phyloP scores from a whole-genome alignment of 37 sponge, comb jelly and placozoan species.

The Oscarella lobularis region DNA sequence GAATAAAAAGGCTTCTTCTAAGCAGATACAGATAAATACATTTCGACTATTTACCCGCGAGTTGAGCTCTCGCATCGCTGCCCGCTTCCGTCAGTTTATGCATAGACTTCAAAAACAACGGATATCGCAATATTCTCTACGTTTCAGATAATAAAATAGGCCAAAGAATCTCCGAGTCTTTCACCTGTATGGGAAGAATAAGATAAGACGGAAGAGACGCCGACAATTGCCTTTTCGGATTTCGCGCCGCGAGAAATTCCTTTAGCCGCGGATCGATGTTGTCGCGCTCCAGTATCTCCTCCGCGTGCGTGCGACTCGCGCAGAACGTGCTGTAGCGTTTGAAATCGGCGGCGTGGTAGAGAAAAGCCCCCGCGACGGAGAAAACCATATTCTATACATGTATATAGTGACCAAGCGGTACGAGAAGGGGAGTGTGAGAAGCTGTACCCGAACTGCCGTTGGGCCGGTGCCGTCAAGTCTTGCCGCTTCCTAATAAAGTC shows the following conservation, averaged over 20 bases:
- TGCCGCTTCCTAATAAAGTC: too few species aligned
- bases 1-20: neutral
- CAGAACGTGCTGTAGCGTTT: constrained; percentile 54
- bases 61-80: constrained; percentile 11
- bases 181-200: constrained; percentile 37
- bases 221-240: constrained; percentile 26
- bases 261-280: constrained; percentile 13
- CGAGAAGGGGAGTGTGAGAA: too few species aligned
- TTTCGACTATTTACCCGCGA: neutral
- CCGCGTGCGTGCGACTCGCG: constrained; percentile 26
- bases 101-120: constrained; percentile 58
- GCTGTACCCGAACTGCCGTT: too few species aligned
- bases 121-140: constrained; percentile 62
- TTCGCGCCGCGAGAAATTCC: constrained; percentile 40
- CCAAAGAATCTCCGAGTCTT: neutral
- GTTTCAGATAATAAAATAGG: constrained; percentile 5
- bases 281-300: constrained; percentile 2
- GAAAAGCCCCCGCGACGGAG: constrained; percentile 24
- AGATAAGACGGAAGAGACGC: constrained; percentile 34
- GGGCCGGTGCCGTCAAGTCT: too few species aligned
- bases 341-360: constrained; percentile 22
- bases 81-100: constrained; percentile 17
- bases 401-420: neutral
- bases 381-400: constrained; percentile 13
- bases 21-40: neutral